Evolutionary conservation across 2,888 invertebrate genomes (phyloP).

Genomic region (Diploptera punctata): DNA sequence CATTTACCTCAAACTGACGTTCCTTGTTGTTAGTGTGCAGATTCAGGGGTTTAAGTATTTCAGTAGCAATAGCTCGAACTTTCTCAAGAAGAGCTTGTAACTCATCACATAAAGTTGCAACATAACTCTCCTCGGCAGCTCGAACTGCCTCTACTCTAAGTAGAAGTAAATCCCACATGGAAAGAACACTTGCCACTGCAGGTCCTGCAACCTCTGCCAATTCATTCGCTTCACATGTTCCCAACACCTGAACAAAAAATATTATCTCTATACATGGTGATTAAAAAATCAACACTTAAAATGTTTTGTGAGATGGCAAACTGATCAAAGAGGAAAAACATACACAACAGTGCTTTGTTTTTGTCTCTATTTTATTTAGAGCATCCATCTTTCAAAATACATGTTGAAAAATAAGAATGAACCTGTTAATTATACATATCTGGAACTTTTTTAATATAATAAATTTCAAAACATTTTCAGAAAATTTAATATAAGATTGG

Average conservation of each 20-base stretch:
- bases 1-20: constrained; percentile 35
- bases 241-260: constrained; percentile 45
- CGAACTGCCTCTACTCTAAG: constrained; percentile 52
- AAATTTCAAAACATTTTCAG: too few species aligned
- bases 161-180: constrained; percentile 57
- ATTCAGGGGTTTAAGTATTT: constrained; percentile 43
- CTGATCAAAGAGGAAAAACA: too few species aligned
- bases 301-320: too few species aligned
- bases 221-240: constrained; percentile 51
- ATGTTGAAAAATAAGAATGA: too few species aligned
- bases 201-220: constrained; percentile 56
- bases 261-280: too few species aligned
- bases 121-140: constrained; percentile 36
- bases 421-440: too few species aligned
- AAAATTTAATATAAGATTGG: too few species aligned
- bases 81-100: constrained; percentile 46
- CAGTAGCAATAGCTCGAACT: constrained; percentile 44
- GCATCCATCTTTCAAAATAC: too few species aligned
- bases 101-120: constrained; percentile 43
- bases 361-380: too few species aligned
- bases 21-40: constrained; percentile 30
- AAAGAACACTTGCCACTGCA: constrained; percentile 53
- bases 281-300: too few species aligned
- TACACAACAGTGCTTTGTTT: too few species aligned
- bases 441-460: too few species aligned